Evolutionary conservation across 1,140 invertebrate genomes (phyloP).

Genomic region (Rhagoletis zephyria): DNA sequence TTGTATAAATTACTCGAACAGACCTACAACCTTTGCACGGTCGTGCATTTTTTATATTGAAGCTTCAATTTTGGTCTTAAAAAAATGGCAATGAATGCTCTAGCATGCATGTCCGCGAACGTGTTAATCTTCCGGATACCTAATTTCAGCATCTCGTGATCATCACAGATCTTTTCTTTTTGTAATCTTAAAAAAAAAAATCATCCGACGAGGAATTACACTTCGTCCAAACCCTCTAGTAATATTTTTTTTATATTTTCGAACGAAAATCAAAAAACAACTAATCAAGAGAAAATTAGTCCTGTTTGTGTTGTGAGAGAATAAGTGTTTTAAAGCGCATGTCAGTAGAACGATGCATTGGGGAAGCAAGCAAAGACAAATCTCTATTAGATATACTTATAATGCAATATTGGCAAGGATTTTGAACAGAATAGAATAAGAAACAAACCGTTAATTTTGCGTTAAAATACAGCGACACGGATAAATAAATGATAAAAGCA

Average conservation of each 20-base stretch:
- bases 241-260: background rate
- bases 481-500: background rate
- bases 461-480: background rate
- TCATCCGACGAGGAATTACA: no score
- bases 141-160: no score
- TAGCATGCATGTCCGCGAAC: no score
- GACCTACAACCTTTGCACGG: no score
- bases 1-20: no score
- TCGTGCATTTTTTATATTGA: no score
- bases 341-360: background rate
- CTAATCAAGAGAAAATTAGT: background rate
- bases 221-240: background rate
- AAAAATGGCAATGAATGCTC: no score
- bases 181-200: no score
- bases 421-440: background rate
- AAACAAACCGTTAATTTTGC: background rate
- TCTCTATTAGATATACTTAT: background rate
- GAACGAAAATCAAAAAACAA: background rate
- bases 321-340: background rate
- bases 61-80: no score
- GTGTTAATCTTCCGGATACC: no score
- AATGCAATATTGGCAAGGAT: background rate
- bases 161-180: no score
- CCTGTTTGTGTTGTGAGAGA: background rate
- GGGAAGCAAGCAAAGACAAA: background rate